Evolutionary conservation across 2,113 vertebrate species (phyloP).

Genomic region (Seriola dumerili): DNA sequence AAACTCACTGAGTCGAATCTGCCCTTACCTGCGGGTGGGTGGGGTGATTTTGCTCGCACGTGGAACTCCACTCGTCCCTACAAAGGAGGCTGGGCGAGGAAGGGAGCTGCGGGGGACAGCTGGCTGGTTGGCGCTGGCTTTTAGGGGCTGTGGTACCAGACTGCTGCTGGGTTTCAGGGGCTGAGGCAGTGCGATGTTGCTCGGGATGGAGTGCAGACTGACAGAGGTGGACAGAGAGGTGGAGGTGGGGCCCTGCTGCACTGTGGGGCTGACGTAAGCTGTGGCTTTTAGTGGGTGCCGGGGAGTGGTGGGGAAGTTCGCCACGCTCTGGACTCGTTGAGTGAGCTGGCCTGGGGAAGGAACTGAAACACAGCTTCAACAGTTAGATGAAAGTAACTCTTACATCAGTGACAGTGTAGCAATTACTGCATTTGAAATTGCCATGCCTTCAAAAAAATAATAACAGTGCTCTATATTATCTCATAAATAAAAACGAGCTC

Average conservation of each 20-base stretch:
- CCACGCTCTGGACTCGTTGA: constrained; percentile 93
- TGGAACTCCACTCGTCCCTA: constrained; percentile 88
- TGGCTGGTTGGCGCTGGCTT: constrained; percentile 78
- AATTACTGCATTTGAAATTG: not conserved
- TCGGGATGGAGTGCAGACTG: constrained; percentile 86
- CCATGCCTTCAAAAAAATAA: not conserved
- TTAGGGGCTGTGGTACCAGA: constrained; percentile 86
- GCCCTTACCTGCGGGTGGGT: constrained; percentile 91
- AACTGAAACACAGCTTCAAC: constrained; percentile 81
- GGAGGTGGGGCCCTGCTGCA: constrained; percentile 90
- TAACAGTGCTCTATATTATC: not conserved
- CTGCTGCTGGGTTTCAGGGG: constrained; percentile 88
- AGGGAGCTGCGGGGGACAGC: constrained; percentile 89
- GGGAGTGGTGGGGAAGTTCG: constrained; percentile 89
- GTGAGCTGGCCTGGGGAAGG: constrained; percentile 93
- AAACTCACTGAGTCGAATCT: not conserved
- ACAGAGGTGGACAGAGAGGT: constrained; percentile 84
- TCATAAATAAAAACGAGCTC: constrained; percentile 26
- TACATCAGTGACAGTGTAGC: not conserved
- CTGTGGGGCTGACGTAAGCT: constrained; percentile 95
- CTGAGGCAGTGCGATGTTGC: constrained; percentile 86
- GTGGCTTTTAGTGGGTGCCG: constrained; percentile 94
- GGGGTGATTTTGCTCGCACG: constrained; percentile 93
- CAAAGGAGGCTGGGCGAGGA: constrained; percentile 92
- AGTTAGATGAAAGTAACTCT: not conserved